Evolutionary conservation across 1,140 invertebrate species (phyloP), one percentile per base, ranked within the genome.

Genomic region (Cyclina sinensis): DNA sequence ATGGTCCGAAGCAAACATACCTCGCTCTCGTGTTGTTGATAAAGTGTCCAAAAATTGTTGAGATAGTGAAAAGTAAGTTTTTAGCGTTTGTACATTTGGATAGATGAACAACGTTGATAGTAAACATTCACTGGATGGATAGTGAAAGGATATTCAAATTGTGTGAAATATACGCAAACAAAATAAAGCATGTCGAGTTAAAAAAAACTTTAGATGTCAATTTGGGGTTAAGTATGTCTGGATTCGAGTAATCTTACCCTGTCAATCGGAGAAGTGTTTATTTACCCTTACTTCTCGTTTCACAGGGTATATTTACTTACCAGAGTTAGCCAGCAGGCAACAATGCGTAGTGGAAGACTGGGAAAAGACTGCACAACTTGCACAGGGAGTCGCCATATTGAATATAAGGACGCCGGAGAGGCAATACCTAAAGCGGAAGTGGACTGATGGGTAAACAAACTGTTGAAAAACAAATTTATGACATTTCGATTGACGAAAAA

Each of bases 281-380:
- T 51, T 74, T 88, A 51, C 24, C n/a, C 51, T 85, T 43, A 91
- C 90, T 93, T 93, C 93, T 93, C 93, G 93, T 93, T 93, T 93
- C 93, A 92, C 93, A 93, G 93, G 93, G 93, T 93, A 93, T 93
- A 92, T 93, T 93, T 91, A 91, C 90, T 89, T 88, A 54, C 80
- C 82, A 90, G 90, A 54, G 74, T 35, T 74, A 57, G 24, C 4
- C 74, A 54, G 27, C 74, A 54, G 48, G 48, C 73, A 35, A 76
- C 39, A 24, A 16, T 27, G 27, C 73, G 12, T 7, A 76, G 18
- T 70, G 65, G n/a, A 37, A 70, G 65, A 70, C 37, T 70, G 65
- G 65, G 27, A 62, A 62, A 27, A 37, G 65, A 70, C 32, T 27
- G 5, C 24, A 18, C 18, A 4, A 57, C 5, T 37, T 39, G 35